Evolutionary conservation across 1,140 invertebrate genomes (phyloP).

Genomic region (Pemphigus obesinymphae): DNA sequence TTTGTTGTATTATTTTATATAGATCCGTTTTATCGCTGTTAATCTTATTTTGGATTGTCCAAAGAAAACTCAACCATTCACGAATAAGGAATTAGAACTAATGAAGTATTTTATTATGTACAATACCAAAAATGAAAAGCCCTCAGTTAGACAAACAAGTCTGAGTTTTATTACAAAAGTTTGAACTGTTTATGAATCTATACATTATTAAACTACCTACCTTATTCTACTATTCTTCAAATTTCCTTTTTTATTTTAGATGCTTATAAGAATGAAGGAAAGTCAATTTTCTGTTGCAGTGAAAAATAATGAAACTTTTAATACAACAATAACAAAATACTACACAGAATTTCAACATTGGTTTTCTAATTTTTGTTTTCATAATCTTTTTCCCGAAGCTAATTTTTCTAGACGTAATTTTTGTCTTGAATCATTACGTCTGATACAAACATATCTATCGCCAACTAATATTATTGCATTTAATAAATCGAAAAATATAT

Average conservation of each 20-base stretch:
- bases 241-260: conserved; percentile 49
- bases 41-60: conserved; percentile 22
- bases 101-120: conserved; percentile 57
- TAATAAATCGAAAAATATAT: not conserved
- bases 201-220: no score
- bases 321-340: conserved; percentile 44
- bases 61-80: conserved; percentile 31
- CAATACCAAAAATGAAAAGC: conserved; percentile 68
- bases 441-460: conserved; percentile 45
- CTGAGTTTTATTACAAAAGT: conserved; percentile 63
- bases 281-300: conserved; percentile 45
- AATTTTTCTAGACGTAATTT: conserved; percentile 65
- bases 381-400: conserved; percentile 61
- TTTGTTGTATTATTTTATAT: not conserved
- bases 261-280: conserved; percentile 47
- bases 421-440: conserved; percentile 57
- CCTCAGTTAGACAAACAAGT: conserved; percentile 59
- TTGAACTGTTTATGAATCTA: conserved; percentile 31
- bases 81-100: conserved; percentile 7
- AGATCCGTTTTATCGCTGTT: not conserved
- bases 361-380: conserved; percentile 56
- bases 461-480: conserved; percentile 42
- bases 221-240: conserved; percentile 45
- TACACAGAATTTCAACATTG: conserved; percentile 54
- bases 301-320: conserved; percentile 33